phyloP scores from a whole-genome alignment of 2,113 vertebrate species.

The Hiodon tergisus region DNA sequence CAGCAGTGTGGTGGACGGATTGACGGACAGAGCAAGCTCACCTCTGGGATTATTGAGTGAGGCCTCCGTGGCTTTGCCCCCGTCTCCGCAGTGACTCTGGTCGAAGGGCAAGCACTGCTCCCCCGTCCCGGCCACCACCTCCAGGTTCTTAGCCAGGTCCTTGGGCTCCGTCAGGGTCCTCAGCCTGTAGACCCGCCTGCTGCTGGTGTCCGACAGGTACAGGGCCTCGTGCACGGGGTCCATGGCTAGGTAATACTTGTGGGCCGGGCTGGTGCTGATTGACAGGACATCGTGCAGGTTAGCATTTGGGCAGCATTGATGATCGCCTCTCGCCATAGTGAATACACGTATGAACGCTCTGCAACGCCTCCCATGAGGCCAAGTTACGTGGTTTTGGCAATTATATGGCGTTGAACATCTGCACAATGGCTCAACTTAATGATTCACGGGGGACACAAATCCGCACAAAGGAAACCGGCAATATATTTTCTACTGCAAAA shows the following conservation, averaged over 20 bases:
- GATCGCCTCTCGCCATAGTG: background rate
- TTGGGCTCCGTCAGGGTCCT: slow-evolving; percentile 83
- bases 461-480: too few species aligned
- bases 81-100: slow-evolving; percentile 94
- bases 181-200: slow-evolving; percentile 84
- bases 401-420: too few species aligned
- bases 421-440: too few species aligned
- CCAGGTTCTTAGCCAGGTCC: slow-evolving; percentile 84
- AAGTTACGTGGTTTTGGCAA: too few species aligned
- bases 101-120: slow-evolving; percentile 96
- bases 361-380: background rate
- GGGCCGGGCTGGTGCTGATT: slow-evolving; percentile 87
- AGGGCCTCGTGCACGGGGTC: slow-evolving; percentile 87
- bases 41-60: slow-evolving; percentile 93
- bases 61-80: slow-evolving; percentile 82
- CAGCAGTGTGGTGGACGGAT: background rate
- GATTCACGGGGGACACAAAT: too few species aligned
- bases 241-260: slow-evolving; percentile 95
- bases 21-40: slow-evolving; percentile 47
- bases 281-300: slow-evolving; percentile 28
- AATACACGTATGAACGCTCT: background rate
- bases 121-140: slow-evolving; percentile 92
- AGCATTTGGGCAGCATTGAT: background rate
- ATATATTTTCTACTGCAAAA: too few species aligned
- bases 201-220: slow-evolving; percentile 94